Conservation (phyloP, 92 coral and sea anemone genomes). For the Galaxea fascicularis region DNA sequence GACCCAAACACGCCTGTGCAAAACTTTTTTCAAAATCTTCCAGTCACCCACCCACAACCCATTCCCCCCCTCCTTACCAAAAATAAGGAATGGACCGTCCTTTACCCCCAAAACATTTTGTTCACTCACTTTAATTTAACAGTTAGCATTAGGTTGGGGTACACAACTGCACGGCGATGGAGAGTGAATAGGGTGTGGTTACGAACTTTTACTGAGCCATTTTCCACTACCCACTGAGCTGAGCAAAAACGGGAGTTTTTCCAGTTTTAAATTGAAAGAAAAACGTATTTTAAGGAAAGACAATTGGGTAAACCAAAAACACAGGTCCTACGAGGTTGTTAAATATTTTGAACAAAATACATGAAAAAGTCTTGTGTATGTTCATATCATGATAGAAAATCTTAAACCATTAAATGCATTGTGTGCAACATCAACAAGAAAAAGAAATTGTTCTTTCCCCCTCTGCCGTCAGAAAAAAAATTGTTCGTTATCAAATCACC, state of each 20-base stretch:
- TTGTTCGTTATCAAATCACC: neutral
- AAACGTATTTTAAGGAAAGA: constrained; percentile 28
- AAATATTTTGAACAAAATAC: constrained; percentile 21
- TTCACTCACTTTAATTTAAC: neutral
- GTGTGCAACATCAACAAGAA: constrained; percentile 15
- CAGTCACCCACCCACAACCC: too few species aligned
- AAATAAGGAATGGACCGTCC: too few species aligned
- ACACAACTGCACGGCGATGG: neutral
- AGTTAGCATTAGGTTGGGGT: neutral
- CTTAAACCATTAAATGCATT: too few species aligned
- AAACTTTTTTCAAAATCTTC: neutral
- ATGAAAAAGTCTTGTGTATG: constrained; percentile 29
- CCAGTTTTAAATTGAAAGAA: constrained; percentile 27
- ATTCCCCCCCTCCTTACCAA: too few species aligned
- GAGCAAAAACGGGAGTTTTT: neutral
- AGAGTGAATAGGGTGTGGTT: too few species aligned
- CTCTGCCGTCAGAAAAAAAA: constrained; percentile 1
- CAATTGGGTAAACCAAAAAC: constrained; percentile 12
- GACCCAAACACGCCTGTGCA: neutral
- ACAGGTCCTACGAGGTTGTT: too few species aligned
- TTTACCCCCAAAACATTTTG: too few species aligned
- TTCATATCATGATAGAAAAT: constrained; percentile 18
- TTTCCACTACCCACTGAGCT: too few species aligned
- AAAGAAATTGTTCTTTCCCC: constrained; percentile 9
- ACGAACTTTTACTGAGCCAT: too few species aligned